Percentiles rank a stretch among this genome's conserved stretches.
Conservation (phyloP, 2,113 vertebrate species). For the Choloepus hoffmanni region DNA sequence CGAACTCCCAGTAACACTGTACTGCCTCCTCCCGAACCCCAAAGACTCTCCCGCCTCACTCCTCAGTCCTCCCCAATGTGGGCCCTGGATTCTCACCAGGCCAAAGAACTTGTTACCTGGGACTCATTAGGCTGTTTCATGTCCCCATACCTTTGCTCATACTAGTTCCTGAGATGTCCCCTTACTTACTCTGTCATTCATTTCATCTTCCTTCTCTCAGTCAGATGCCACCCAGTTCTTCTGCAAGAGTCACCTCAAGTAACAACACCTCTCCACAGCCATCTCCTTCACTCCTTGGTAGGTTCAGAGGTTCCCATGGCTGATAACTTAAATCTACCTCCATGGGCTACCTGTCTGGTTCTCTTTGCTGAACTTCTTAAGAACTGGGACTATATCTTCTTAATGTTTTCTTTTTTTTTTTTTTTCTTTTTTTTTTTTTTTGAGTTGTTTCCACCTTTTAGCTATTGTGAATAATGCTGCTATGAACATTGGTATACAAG, state of each 20-base stretch:
- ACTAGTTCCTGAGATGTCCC: neutral
- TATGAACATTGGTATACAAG: no score
- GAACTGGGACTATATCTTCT: neutral
- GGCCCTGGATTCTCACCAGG: neutral
- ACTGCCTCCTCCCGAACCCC: neutral
- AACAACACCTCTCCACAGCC: neutral
- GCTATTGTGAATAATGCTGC: no score
- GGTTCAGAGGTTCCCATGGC: neutral
- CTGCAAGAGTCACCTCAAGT: neutral
- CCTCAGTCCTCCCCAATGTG: rapidly evolving
- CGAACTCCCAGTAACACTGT: rapidly evolving
- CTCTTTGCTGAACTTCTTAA: neutral
- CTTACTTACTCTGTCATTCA: neutral
- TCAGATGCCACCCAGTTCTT: neutral
- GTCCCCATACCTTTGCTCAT: neutral
- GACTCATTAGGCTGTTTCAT: neutral
- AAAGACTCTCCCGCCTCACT: neutral
- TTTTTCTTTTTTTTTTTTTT: no score
- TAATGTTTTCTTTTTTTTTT: no score
- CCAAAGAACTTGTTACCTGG: neutral
- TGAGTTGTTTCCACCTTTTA: no score
- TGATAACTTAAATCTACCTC: neutral
- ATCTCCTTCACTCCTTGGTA: neutral
- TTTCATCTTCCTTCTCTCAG: neutral
- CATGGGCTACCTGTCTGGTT: neutral